A percentile compares a stretch with the other conserved stretches of the same genome.
Conservation (phyloP, 2,888 invertebrate genomes). For the Chironomus tentans region DNA sequence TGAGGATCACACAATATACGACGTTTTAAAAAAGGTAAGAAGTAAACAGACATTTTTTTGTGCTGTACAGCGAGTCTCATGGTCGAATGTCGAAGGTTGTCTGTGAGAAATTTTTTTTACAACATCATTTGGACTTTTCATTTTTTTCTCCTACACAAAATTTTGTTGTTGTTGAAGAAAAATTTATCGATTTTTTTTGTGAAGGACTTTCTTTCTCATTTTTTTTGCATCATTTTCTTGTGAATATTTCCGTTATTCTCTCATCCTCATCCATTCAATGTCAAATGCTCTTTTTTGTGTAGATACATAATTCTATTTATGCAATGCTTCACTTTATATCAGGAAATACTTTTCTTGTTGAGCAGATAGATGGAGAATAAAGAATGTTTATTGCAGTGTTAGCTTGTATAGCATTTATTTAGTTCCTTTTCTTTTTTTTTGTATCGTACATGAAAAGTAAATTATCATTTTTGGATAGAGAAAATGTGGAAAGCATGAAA, state of each 20-base stretch:
- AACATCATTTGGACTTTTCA: neutral
- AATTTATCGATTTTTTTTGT: neutral
- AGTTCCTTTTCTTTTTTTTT: too few relatives aligned
- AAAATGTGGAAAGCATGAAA: too few relatives aligned
- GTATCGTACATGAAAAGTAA: too few relatives aligned
- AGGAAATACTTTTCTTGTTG: too few relatives aligned
- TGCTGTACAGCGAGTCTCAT: neutral
- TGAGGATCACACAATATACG: neutral
- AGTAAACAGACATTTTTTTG: neutral
- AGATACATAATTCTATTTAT: too few relatives aligned
- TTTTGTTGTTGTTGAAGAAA: too few relatives aligned
- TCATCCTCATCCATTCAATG: neutral
- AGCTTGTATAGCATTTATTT: too few relatives aligned
- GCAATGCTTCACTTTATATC: too few relatives aligned
- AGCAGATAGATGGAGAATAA: too few relatives aligned
- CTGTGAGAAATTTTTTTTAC: neutral
- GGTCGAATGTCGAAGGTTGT: constrained; percentile 1
- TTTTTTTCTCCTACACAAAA: neutral
- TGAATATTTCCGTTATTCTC: neutral
- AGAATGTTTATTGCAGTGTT: too few relatives aligned
- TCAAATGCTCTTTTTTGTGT: too few relatives aligned
- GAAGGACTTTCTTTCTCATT: neutral
- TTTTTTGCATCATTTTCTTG: neutral
- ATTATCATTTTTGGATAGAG: too few relatives aligned
- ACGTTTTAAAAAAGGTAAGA: neutral